Evolutionary conservation across 2,888 invertebrate species (phyloP), one percentile per base, ranked within the genome.

Genomic region (Erynnis tages): DNA sequence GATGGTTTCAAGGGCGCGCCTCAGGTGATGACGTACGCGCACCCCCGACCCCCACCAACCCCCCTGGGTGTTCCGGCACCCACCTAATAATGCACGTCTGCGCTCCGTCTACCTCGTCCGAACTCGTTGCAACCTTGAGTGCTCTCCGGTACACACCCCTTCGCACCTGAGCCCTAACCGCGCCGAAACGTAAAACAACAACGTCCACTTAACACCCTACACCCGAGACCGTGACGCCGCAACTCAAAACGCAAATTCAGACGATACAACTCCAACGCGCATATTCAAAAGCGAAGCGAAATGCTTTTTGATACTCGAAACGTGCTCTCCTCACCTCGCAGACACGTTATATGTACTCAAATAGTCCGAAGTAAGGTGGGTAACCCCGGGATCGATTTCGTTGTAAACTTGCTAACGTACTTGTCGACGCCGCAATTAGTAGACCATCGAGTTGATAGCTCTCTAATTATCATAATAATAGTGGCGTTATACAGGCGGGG

Each of bases 31-130:
- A 88, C 88, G 88, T 87, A 86, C 60, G 59, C 59, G 59, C 76
- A 77, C 79, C 81, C 82, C 82, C 73, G 61, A 76, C 73, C 58
- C 65, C 76, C 73, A 73, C 76, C 58, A 70, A 66, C 78, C 75
- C 80, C 82, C 80, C 78, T 76, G 82, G 83, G 82, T 82, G 83
- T 83, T 83, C 80, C 85, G 82, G 83, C 86, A 85, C 88, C 88
- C 88, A 85, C 89, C 89, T 90, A 88, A 90, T 90, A 89, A 89
- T 90, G 90, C 90, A 90, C 85, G 90, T 90, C 90, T 90, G 83
- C 87, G 81, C 85, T 74, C 81, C 79, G 90, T 90, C 90, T 90
- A 70, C 88, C 80, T 76, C 76, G 82, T 79, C 85, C 83, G 85
- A 85, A 83, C 79, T 76, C 85, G 82, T 73, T 86, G 87, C 87